Base-by-base conservation (phyloP, 2,888 invertebrate genomes). In the Corbicula japonica region DNA sequence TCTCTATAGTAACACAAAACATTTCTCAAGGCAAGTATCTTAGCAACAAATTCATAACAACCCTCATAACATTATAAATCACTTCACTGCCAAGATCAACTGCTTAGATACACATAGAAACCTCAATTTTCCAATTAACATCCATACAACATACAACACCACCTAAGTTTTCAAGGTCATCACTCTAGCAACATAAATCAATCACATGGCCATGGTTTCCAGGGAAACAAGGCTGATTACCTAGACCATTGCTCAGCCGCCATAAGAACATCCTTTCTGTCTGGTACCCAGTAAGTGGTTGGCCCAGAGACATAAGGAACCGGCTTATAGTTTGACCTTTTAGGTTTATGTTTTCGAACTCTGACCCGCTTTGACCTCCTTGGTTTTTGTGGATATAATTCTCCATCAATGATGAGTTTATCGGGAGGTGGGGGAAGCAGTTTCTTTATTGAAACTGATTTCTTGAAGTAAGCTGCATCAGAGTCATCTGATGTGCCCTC, bases 231-330 rank as follows among this genome's bases (percentile, higher is more conserved):
- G 21, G 32, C 65, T 58, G 26, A 61, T 72, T 83, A 83, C 83
- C 83, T 83, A 52, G 68, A 61, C 83, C 83, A 83, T 26, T 62
- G 68, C 41, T 79, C 76, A n/a, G 79, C 80, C 46, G 80, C 84
- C 63, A 65, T 58, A 10, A 82, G 58, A 12, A 84, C 84, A 73
- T 82, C 80, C 30, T 61, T 77, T 75, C 82, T 72, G 41, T 80
- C 82, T 41, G 84, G 80, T 66, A 74, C 73, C 84, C 79, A 79
- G n/a, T 50, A 44, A 50, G 69, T 66, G 61, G 70, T 30, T 44
- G 83, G 72, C 62, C 70, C 75, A 62, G 80, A 32, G 18, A 76
- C 54, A 70, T 80, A 83, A 6, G 82, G 84, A 52, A 82, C 77
- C 12, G 75, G 75, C 48, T 78, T 63, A 35, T 76, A 60, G 56